Percentiles rank a stretch among this genome's conserved stretches.
These are phyloP conservation scores for Xiphophorus hellerii DNA, from an alignment of 2,113 vertebrate genomes.

Conservation along the genomic window DNA sequence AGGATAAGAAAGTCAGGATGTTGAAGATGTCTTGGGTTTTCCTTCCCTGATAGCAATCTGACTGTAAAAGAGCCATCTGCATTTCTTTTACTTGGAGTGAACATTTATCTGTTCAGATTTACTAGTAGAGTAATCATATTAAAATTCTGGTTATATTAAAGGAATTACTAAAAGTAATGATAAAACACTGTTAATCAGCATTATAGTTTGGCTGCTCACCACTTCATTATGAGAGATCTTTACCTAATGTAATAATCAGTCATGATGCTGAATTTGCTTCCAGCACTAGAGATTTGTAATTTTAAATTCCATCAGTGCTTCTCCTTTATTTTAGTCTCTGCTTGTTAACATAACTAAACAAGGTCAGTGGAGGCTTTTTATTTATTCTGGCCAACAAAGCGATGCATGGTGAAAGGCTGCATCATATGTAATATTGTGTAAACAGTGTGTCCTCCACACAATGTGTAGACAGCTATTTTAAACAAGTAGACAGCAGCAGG, in stretches of 20 bases:
- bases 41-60: no score
- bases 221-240: no score
- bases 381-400: not conserved
- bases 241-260: not conserved
- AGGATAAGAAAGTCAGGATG: no score
- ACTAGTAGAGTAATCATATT: no score
- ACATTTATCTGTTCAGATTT: no score
- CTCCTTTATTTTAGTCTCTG: conserved; percentile 10
- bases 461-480: conserved; percentile 48
- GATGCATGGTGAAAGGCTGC: conserved; percentile 28
- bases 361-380: conserved; percentile 5
- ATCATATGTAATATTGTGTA: conserved; percentile 41
- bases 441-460: conserved; percentile 28
- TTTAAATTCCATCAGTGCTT: not conserved
- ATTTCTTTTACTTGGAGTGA: no score
- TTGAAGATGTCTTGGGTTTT: no score
- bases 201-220: no score
- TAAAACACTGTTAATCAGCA: no score
- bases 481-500: conserved; percentile 53
- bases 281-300: not conserved
- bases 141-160: no score
- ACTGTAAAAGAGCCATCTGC: no score
- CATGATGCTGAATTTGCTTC: not conserved
- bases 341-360: conserved; percentile 32
- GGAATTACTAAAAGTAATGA: no score